Percentiles rank a stretch among this genome's conserved stretches.
phyloP scores from a whole-genome alignment of 2,797 vertebrate genomes.

The Adelosebastes latens region DNA sequence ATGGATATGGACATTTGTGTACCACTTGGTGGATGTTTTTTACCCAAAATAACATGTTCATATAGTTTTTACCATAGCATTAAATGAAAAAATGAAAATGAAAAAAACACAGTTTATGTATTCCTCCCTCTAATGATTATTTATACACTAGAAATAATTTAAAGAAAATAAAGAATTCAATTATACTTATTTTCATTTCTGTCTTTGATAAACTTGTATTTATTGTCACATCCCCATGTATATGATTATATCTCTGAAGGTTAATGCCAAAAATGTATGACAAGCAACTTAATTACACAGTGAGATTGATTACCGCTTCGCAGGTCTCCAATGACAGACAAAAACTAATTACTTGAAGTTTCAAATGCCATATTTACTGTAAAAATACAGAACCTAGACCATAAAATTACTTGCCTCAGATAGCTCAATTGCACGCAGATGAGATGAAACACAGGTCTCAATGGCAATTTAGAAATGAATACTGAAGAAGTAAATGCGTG shows the following conservation, averaged over 20 bases:
- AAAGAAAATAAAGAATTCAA: background rate
- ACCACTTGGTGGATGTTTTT: background rate
- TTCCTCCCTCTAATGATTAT: background rate
- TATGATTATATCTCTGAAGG: background rate
- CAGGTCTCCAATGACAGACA: conserved; percentile 47
- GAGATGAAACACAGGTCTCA: conserved; percentile 54
- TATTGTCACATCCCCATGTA: background rate
- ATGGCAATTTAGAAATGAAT: conserved; percentile 38
- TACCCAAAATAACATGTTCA: background rate
- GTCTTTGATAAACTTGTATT: background rate
- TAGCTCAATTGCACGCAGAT: conserved; percentile 48
- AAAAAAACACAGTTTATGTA: background rate
- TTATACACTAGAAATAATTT: background rate
- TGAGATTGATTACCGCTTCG: conserved; percentile 37
- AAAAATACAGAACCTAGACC: conserved; percentile 29
- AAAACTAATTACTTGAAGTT: conserved; percentile 59
- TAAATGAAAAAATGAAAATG: background rate
- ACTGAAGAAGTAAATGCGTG: conserved; percentile 2
- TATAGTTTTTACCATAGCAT: background rate
- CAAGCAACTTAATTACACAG: conserved; percentile 56
- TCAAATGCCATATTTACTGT: conserved; percentile 50
- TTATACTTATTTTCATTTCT: background rate
- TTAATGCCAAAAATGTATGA: conserved; percentile 42
- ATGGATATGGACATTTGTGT: background rate
- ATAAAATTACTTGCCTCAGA: conserved; percentile 46